A percentile compares a stretch with the other conserved stretches of the same genome.
Evolutionary conservation across 2,113 vertebrate genomes (phyloP).

Genomic region (Ptyas mucosa): DNA sequence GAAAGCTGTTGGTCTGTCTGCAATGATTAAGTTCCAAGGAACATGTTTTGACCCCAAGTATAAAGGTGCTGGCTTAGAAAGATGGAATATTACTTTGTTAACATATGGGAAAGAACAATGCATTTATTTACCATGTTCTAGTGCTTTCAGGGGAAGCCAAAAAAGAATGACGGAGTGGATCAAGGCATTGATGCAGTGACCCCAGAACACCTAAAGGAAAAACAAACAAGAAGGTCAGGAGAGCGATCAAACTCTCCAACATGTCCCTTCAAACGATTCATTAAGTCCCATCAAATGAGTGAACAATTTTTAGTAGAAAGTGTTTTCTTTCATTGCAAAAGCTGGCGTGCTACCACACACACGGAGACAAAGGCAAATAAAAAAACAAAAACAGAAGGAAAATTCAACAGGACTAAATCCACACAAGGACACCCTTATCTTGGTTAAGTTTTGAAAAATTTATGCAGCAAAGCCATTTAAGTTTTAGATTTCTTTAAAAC

Average conservation of each 20-base stretch:
- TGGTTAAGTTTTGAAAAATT: background rate
- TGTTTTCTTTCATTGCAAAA: background rate
- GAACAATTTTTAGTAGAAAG: background rate
- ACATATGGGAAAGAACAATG: constrained; percentile 51
- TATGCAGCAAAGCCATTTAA: background rate
- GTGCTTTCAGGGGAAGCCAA: constrained; percentile 95
- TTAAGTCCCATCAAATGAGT: constrained; percentile 21
- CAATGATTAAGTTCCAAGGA: constrained; percentile 38
- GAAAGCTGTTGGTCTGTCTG: constrained; percentile 30
- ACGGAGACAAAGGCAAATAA: background rate
- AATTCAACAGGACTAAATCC: background rate
- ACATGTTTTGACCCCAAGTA: constrained; percentile 39
- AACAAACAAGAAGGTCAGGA: constrained; percentile 66
- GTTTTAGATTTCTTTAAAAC: background rate
- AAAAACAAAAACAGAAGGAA: constrained; percentile 5
- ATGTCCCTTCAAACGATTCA: constrained; percentile 53
- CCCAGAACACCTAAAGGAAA: constrained; percentile 94
- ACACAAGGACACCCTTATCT: background rate
- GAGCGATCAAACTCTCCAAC: constrained; percentile 65
- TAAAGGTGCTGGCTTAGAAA: constrained; percentile 27
- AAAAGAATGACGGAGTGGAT: constrained; percentile 98
- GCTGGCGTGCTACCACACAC: background rate
- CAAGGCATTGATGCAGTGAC: constrained; percentile 98
- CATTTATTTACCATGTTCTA: constrained; percentile 87
- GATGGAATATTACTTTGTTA: constrained; percentile 34